Evolutionary conservation across 2,797 vertebrate species (phyloP), one percentile per base, ranked within the genome.

Genomic region (Artibeus lituratus): DNA sequence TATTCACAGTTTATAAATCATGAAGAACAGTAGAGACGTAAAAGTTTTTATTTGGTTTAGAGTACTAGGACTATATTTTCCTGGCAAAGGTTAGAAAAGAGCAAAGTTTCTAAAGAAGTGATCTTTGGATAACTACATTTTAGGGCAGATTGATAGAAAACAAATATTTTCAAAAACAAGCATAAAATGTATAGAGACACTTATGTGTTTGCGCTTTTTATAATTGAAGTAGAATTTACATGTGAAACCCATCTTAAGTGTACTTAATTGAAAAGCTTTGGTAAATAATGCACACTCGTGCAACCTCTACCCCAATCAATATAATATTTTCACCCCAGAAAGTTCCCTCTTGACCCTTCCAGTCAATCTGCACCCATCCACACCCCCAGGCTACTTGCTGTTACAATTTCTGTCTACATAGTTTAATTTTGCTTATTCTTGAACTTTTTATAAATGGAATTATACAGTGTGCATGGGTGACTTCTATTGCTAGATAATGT

Each of bases 31-130:
- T 19, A 59, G 35, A 72, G 37, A 49, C 65, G 18, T 67, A 37
- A 85, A 86, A 70, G 7, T 42, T 93, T 83, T 81, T 77, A 29
- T 53, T 90, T 85, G 67, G 10, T 10, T 86, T 78, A 86, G 49
- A 80, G 4, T 80, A 29, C 24, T 59, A 18, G 86, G 53, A 51
- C 55, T 74, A 8, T 8, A 18, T 62, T 88, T 87, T 69, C 39
- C 88, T 94, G 22, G 19, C 57, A 93, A 87, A 95, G 51, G 1
- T 88, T 80, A 83, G 78, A 86, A 93, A 95, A 87, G 74, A 89
- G 37, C 11, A 55, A 35, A 42, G 15, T 87, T 86, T 94, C 76
- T 59, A 69, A 89, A 96, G 57, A 90, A 74, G 74, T 82, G n/a
- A 26, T 69, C 29, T 94, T 94, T 76, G 39, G 18, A 88, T 70